Evolutionary conservation across 2,797 vertebrate species (phyloP).

Genomic region (Loris lydekkerianus): DNA sequence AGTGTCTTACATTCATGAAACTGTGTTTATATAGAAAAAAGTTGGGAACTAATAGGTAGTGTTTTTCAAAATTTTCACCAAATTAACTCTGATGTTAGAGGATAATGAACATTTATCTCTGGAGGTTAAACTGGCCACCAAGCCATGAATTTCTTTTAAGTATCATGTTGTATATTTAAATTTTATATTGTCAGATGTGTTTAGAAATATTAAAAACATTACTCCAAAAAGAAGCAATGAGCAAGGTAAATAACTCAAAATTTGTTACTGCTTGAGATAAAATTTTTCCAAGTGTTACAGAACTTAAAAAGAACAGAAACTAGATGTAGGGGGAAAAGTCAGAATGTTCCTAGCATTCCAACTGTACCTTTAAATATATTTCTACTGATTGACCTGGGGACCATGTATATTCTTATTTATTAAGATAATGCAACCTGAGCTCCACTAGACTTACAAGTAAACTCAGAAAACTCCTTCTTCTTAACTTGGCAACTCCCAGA

Average conservation of each 20-base stretch:
- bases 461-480: conserved; percentile 12
- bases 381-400: background rate
- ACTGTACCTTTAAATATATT: conserved; percentile 14
- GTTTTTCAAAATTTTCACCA: conserved; percentile 53
- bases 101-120: conserved; percentile 18
- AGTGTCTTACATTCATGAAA: conserved; percentile 24
- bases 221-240: conserved; percentile 35
- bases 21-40: conserved; percentile 15
- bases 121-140: background rate
- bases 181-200: background rate
- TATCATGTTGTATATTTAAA: conserved; percentile 8
- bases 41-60: background rate
- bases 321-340: background rate
- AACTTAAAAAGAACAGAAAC: conserved; percentile 61
- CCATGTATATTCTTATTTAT: conserved; percentile 48
- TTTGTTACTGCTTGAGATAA: conserved; percentile 33
- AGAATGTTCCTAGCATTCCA: conserved; percentile 42
- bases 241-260: conserved; percentile 44
- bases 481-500: conserved; percentile 26
- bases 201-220: conserved; percentile 9
- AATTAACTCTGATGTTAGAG: conserved; percentile 46
- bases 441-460: conserved; percentile 55
- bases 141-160: conserved; percentile 38
- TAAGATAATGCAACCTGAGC: background rate
- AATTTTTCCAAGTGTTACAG: conserved; percentile 18